Percentiles rank a stretch among this genome's conserved stretches.
Conservation (phyloP, 2,797 vertebrate species). For the Setipinna tenuifilis region DNA sequence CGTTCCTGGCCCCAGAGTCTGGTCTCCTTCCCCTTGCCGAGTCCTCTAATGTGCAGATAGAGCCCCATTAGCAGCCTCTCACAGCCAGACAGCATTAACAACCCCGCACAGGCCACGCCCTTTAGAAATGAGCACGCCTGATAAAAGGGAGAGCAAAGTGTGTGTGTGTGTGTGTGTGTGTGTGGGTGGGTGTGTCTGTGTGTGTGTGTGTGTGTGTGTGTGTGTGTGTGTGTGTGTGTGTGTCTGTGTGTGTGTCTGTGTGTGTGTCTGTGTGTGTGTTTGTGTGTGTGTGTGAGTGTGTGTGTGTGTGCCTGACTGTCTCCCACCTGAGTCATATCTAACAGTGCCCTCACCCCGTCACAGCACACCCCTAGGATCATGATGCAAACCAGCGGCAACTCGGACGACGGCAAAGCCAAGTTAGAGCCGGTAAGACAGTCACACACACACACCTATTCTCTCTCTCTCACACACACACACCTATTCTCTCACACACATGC, state of each 20-base stretch:
- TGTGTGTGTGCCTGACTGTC: not conserved
- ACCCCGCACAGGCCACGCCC: not conserved
- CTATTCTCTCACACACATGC: no score
- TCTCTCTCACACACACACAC: not conserved
- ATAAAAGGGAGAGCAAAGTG: not conserved
- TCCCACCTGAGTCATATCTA: not conserved
- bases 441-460: not conserved
- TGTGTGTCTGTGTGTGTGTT: not conserved
- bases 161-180: not conserved
- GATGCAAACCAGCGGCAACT: constrained; percentile 65
- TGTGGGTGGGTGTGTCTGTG: no score
- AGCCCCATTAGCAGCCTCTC: not conserved
- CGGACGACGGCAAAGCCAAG: constrained; percentile 70
- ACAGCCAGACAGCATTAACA: no score
- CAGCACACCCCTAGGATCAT: constrained; percentile 75
- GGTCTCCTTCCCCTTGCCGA: no score
- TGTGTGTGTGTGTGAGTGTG: not conserved
- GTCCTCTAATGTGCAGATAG: no score
- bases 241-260: no score
- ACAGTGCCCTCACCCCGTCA: constrained; percentile 39
- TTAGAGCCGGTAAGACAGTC: constrained; percentile 69
- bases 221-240: not conserved
- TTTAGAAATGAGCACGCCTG: not conserved
- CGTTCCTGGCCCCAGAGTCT: no score
- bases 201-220: no score